Conservation (phyloP, 2,888 invertebrate species). For the Phaonia tiefii region DNA sequence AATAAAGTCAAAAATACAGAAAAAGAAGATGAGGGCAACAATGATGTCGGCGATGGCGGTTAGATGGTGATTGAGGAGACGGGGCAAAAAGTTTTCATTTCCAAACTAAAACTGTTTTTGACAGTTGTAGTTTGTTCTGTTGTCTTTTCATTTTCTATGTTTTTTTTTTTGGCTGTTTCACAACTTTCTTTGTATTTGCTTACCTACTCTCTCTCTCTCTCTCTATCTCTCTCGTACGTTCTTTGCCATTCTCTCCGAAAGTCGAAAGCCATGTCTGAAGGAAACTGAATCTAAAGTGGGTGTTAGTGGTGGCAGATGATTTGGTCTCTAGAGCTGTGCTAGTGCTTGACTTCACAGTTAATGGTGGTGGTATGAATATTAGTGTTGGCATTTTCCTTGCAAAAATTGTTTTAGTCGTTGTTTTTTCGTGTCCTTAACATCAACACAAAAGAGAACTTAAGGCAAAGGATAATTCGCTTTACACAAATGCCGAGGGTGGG, state of each 20-base stretch:
- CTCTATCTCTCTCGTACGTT: neutral
- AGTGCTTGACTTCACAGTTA: neutral
- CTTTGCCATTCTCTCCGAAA: no score
- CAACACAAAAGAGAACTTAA: neutral
- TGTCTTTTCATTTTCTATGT: no score
- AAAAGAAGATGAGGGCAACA: neutral
- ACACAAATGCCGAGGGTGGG: slow-evolving; percentile 29
- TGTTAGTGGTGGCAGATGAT: neutral
- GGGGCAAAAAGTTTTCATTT: slow-evolving; percentile 27
- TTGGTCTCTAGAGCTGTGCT: neutral
- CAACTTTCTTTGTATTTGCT: slow-evolving; percentile 14
- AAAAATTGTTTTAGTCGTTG: slow-evolving; percentile 25
- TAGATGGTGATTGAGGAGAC: neutral
- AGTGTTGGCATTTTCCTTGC: slow-evolving; percentile 12
- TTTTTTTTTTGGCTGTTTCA: neutral
- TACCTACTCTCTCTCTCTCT: neutral
- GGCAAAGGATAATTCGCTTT: slow-evolving; percentile 32
- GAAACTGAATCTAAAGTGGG: neutral
- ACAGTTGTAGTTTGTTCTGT: slow-evolving; percentile 64
- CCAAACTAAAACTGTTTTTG: slow-evolving; percentile 64
- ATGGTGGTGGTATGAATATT: neutral
- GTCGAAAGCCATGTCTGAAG: neutral
- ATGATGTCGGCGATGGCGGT: neutral
- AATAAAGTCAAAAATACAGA: slow-evolving; percentile 23
- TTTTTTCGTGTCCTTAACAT: slow-evolving; percentile 4